Percentiles rank a stretch among this genome's conserved stretches.
Evolutionary conservation across 2,888 invertebrate species (phyloP).

Genomic region (Limenitis camilla): DNA sequence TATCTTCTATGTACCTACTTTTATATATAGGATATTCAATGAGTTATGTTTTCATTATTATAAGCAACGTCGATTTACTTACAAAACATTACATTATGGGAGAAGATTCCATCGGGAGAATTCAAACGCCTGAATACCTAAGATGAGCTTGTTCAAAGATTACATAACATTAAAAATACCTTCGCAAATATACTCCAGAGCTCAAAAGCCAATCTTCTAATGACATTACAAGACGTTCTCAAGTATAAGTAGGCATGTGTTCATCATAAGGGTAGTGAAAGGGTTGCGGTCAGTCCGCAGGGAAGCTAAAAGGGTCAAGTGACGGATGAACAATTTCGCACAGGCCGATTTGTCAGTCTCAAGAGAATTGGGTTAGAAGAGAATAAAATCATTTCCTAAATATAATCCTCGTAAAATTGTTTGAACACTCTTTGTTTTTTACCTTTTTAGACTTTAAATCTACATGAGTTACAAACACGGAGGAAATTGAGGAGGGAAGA

Average conservation of each 20-base stretch:
- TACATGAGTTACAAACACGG: no score
- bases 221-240: constrained; percentile 4
- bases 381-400: constrained; percentile 2
- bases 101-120: no score
- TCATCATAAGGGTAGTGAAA: constrained; percentile 5
- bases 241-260: constrained; percentile 8
- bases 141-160: neutral
- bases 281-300: constrained; percentile 12
- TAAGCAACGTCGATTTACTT: no score
- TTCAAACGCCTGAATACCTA: neutral
- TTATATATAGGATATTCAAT: no score
- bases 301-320: constrained; percentile 14
- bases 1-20: no score
- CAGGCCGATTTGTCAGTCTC: constrained; percentile 10
- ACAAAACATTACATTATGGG: no score
- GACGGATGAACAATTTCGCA: constrained; percentile 13
- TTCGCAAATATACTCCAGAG: neutral
- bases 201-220: constrained; percentile 1
- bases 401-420: neutral
- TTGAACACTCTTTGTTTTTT: neutral
- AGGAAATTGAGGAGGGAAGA: no score
- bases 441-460: no score
- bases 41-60: no score
- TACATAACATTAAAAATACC: neutral
- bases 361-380: constrained; percentile 9